Conservation (phyloP, 2,888 invertebrate genomes). For the Melangyna quadrimaculata region DNA sequence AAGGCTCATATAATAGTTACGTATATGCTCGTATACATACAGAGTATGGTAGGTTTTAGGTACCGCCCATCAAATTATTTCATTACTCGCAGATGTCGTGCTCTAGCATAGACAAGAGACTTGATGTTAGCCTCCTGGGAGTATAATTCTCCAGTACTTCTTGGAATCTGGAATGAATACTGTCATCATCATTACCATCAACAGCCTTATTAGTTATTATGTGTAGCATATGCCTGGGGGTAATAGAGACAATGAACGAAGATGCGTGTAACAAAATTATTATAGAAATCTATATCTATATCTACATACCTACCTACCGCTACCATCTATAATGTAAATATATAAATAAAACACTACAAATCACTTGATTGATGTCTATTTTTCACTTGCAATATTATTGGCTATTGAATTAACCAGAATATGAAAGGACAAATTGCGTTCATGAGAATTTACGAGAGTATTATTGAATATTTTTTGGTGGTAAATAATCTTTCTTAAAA, state of each 20-base stretch:
- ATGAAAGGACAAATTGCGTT: too few relatives aligned
- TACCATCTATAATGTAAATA: constrained; percentile 9
- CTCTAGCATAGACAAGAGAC: constrained; percentile 33
- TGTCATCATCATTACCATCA: constrained; percentile 72
- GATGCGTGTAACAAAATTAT: constrained; percentile 47
- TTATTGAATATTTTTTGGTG: too few relatives aligned
- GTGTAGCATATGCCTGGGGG: constrained; percentile 56
- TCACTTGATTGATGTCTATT: background rate
- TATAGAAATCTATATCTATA: background rate
- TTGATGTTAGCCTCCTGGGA: constrained; percentile 9
- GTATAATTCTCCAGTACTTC: background rate
- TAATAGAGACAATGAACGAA: constrained; percentile 56
- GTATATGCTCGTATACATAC: background rate
- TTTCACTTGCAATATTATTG: too few relatives aligned
- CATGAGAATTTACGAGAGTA: too few relatives aligned
- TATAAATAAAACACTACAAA: background rate
- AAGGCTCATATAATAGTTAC: constrained; percentile 25
- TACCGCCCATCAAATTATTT: constrained; percentile 62
- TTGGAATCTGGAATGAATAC: constrained; percentile 58
- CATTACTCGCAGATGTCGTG: constrained; percentile 66
- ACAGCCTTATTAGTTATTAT: constrained; percentile 68
- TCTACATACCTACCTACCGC: too few relatives aligned
- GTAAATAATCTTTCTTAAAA: too few relatives aligned
- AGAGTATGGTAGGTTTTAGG: background rate
- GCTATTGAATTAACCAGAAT: too few relatives aligned